Base-by-base conservation (phyloP, 2,888 invertebrate species). In the Lasioglossum oenotherae region DNA sequence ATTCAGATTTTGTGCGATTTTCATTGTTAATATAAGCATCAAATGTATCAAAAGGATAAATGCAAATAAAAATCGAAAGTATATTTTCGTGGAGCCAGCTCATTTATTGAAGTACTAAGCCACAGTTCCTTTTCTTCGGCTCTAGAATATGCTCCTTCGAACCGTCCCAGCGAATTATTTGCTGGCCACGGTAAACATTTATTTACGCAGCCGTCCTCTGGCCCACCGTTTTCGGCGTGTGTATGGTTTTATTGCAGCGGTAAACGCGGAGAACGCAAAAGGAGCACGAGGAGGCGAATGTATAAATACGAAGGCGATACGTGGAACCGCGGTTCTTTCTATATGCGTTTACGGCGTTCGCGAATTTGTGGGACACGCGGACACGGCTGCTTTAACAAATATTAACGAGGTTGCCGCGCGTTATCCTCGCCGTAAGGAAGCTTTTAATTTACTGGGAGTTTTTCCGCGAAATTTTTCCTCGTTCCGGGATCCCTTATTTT, bases 401-500 rank as follows among this genome's bases (percentile, higher is more conserved):
- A 60, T 60, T 60, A 60, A 60, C 60, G 60, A 60, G 60, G 14
- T 60, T 60, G 16, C 60, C 23, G 53, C 27, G 60, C 60, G 27
- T 60, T 60, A 60, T 60, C 60, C 60, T 27, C n/a, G 60, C 14
- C 27, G 60, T 60, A 60, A 60, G 60, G 60, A 60, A 60, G 60
- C 60, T 60, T 60, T 60, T 60, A 27, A 60, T 60, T 60, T 60
- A 60, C 27, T 60, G 60, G 60, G 60, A 60, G 60, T 31, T 60
- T 60, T 60, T 60, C 27, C 60, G 12, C 60, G 60, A 27, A 60
- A 23, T 60, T 60, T 60, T 31, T 60, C 60, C 60, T 60, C 60
- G 27, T 31, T 60, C 27, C 60, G 2, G 60, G 27, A 27, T 60
- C 27, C 27, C 14, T 60, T 60, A 60, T 60, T 60, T 60, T 31